Conservation (phyloP, 2,113 vertebrate species). For the Clinocottus analis region DNA sequence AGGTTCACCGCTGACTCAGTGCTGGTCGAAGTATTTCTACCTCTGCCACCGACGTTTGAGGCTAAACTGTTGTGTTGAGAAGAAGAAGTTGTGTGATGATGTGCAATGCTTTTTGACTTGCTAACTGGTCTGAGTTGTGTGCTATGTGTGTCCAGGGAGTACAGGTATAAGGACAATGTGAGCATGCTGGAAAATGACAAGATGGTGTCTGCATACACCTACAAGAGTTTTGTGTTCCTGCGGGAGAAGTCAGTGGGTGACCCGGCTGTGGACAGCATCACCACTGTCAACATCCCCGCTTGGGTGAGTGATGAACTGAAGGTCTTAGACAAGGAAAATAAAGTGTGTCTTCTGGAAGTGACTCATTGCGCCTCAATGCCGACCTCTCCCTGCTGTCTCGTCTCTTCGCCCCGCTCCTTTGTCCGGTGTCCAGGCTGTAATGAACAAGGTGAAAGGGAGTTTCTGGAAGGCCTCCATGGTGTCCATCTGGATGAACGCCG, state of each 20-base stretch:
- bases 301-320: slow-evolving; percentile 87
- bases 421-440: slow-evolving; percentile 83
- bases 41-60: too few relatives aligned
- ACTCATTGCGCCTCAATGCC: background rate
- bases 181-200: slow-evolving; percentile 89
- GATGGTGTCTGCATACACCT: slow-evolving; percentile 88
- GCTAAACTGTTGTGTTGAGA: background rate
- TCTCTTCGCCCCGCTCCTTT: background rate
- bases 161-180: slow-evolving; percentile 89
- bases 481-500: slow-evolving; percentile 56
- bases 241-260: slow-evolving; percentile 89
- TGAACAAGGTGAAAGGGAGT: slow-evolving; percentile 78
- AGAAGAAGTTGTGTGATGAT: background rate
- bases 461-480: slow-evolving; percentile 45
- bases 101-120: background rate
- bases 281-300: slow-evolving; percentile 92
- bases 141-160: slow-evolving; percentile 83
- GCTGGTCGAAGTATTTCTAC: too few relatives aligned
- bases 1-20: slow-evolving; percentile 48
- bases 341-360: slow-evolving; percentile 6
- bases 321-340: background rate
- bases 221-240: slow-evolving; percentile 91
- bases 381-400: background rate
- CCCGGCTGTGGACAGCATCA: slow-evolving; percentile 86
- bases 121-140: background rate